Evolutionary conservation across 1,140 invertebrate species (phyloP).

Genomic region (Gryllus bimaculatus): DNA sequence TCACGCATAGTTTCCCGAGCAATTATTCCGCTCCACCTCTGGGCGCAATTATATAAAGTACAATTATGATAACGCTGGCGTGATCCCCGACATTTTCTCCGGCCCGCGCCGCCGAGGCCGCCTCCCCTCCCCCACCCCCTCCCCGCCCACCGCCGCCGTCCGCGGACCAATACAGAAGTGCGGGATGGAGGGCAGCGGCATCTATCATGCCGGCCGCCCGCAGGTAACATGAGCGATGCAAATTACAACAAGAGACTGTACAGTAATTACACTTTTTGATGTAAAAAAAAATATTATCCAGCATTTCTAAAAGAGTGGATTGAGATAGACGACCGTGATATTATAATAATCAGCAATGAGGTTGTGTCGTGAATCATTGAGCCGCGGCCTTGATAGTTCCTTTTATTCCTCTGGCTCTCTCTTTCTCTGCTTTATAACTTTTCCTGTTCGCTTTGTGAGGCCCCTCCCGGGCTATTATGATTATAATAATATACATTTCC

Average conservation of each 20-base stretch:
- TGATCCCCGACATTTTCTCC: constrained; percentile 22
- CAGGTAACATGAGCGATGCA: constrained; percentile 23
- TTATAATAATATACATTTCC: constrained; percentile 16
- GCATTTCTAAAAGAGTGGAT: constrained; percentile 18
- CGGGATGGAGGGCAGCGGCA: constrained; percentile 12
- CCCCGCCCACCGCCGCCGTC: constrained; percentile 13
- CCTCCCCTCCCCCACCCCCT: constrained; percentile 18
- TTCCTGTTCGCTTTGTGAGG: neutral
- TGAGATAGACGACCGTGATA: constrained; percentile 23
- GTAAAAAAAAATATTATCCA: constrained; percentile 18
- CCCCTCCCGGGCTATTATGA: constrained; percentile 13
- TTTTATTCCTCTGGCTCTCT: constrained; percentile 3
- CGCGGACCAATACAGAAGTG: constrained; percentile 12
- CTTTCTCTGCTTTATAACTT: neutral
- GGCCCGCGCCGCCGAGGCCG: neutral
- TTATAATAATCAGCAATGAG: constrained; percentile 24
- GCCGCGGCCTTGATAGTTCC: neutral
- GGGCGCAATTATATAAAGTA: constrained; percentile 23
- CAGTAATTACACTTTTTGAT: constrained; percentile 23
- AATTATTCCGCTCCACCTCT: constrained; percentile 21
- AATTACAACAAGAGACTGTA: constrained; percentile 24
- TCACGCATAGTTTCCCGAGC: constrained; percentile 19
- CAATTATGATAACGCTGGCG: constrained; percentile 22
- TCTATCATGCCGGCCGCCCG: constrained; percentile 20
- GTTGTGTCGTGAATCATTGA: constrained; percentile 23